Conservation (phyloP, 2,888 invertebrate species). For the Iselma pallidipennis region DNA sequence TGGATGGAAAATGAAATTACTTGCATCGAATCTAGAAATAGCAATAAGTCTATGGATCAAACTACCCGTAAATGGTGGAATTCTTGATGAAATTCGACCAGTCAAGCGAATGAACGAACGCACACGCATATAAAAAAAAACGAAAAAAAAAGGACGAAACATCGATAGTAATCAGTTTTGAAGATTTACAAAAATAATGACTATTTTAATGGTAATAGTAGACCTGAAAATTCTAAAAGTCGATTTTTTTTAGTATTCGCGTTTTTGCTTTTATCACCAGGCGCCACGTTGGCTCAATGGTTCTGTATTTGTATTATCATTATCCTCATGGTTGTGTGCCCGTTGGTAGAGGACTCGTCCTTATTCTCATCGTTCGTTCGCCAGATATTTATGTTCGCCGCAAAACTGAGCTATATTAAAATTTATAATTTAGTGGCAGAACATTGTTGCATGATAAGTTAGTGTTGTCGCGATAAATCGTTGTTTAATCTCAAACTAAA, state of each 20-base stretch:
- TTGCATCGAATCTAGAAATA: conserved; percentile 20
- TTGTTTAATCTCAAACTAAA: not conserved
- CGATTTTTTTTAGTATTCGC: not conserved
- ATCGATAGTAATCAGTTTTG: conserved; percentile 6
- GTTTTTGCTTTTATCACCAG: not conserved
- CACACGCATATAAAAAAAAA: not conserved
- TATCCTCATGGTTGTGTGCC: not conserved
- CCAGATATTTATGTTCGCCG: not conserved
- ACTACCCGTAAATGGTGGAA: not conserved
- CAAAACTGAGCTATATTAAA: conserved; percentile 12
- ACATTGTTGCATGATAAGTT: conserved; percentile 14
- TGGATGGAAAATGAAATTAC: conserved; percentile 37
- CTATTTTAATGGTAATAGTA: too few species aligned
- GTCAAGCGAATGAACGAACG: not conserved
- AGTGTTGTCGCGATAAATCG: conserved; percentile 18
- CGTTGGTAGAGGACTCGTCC: not conserved
- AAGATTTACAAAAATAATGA: too few species aligned
- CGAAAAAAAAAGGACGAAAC: not conserved
- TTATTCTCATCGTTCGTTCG: not conserved
- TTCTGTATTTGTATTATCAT: not conserved
- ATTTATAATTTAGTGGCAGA: conserved; percentile 17
- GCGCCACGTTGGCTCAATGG: not conserved
- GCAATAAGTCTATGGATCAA: conserved; percentile 1
- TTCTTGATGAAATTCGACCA: not conserved
- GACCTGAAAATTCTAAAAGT: too few species aligned